These are phyloP conservation scores for Acanthosoma haemorrhoidale DNA, from an alignment of 2,888 invertebrate species.

Conservation along the genomic window DNA sequence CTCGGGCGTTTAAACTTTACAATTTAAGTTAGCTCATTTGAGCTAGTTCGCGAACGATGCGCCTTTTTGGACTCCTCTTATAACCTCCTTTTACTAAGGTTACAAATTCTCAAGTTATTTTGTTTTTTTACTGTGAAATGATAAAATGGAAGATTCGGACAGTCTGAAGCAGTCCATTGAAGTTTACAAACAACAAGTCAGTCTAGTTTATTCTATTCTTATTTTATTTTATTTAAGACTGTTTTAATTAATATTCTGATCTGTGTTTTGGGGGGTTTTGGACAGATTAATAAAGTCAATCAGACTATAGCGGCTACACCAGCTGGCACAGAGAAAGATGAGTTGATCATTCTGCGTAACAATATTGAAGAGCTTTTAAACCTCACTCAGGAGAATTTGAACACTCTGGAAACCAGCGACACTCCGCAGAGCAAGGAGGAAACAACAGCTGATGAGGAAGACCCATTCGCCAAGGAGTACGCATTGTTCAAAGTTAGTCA, in stretches of 20 bases:
- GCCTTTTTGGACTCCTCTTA: too few relatives aligned
- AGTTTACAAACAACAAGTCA: slow-evolving; percentile 50
- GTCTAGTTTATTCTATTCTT: background rate
- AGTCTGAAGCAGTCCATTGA: slow-evolving; percentile 46
- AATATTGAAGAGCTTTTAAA: slow-evolving; percentile 63
- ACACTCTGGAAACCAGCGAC: slow-evolving; percentile 33
- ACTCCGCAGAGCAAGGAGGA: slow-evolving; percentile 28
- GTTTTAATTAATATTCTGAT: background rate
- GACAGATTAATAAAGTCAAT: slow-evolving; percentile 62
- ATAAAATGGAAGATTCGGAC: slow-evolving; percentile 2
- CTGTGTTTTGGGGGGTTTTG: too few relatives aligned
- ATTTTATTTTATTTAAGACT: background rate
- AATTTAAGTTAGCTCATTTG: too few relatives aligned
- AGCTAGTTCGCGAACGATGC: too few relatives aligned
- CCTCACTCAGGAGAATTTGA: slow-evolving; percentile 60
- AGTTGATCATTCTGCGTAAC: slow-evolving; percentile 56
- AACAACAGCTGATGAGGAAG: slow-evolving; percentile 39
- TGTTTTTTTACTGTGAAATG: background rate
- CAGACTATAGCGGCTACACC: slow-evolving; percentile 52
- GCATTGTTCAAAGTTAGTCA: slow-evolving; percentile 59
- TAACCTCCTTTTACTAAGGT: background rate
- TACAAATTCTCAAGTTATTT: background rate
- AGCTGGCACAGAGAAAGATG: slow-evolving; percentile 52
- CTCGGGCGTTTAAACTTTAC: too few relatives aligned
- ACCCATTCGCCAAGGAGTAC: slow-evolving; percentile 55